phyloP scores from a whole-genome alignment of 2,797 vertebrate species.

The Coilia nasus region DNA sequence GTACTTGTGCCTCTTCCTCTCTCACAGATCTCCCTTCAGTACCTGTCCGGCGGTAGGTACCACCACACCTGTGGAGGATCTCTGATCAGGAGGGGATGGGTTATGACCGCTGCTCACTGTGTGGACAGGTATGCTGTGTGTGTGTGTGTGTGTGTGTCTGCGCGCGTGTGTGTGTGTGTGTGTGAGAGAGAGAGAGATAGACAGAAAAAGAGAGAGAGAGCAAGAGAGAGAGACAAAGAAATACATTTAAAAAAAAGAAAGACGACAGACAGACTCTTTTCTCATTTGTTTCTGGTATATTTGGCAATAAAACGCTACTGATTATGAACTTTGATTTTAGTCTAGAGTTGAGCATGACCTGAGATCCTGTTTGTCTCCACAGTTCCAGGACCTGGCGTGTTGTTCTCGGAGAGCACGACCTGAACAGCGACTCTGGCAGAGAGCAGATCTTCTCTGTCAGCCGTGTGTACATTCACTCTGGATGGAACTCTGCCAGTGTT shows the following conservation, averaged over 20 bases:
- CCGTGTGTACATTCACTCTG: constrained; percentile 75
- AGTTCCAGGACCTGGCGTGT: constrained; percentile 79
- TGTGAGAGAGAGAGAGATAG: neutral
- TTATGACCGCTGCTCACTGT: constrained; percentile 89
- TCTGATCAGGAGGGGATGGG: constrained; percentile 81
- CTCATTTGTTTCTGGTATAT: neutral
- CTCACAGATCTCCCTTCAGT: constrained; percentile 86
- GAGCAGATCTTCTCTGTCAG: constrained; percentile 82
- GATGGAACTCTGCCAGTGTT: constrained; percentile 76
- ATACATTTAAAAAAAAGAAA: neutral
- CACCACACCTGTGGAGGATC: constrained; percentile 89
- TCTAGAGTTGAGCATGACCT: too few relatives aligned
- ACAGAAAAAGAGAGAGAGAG: neutral
- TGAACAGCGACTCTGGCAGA: constrained; percentile 69
- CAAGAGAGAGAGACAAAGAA: neutral
- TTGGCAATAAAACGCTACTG: too few relatives aligned
- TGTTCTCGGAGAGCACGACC: constrained; percentile 84
- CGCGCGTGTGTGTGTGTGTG: neutral
- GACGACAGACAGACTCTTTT: neutral
- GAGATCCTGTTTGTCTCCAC: neutral
- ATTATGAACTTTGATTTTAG: neutral
- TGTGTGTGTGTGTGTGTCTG: neutral
- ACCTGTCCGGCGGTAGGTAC: constrained; percentile 66
- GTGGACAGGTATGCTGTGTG: neutral
- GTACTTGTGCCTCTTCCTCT: too few relatives aligned